Evolutionary conservation across 2,113 vertebrate genomes (phyloP).

Genomic region (Ictalurus punctatus): DNA sequence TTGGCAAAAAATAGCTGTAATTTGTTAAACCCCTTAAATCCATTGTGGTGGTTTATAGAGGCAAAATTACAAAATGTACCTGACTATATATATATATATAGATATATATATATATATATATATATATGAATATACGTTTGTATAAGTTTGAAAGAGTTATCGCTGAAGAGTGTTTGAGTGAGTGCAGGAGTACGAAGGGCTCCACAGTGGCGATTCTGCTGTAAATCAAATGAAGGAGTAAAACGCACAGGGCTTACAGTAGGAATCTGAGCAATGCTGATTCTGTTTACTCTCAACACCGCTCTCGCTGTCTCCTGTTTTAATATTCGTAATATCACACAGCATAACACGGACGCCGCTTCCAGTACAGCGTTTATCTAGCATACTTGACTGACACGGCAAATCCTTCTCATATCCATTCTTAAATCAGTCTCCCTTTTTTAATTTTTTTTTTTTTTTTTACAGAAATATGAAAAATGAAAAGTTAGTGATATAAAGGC

Average conservation of each 20-base stretch:
- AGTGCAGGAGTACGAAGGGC: constrained; percentile 34
- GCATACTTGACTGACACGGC: constrained; percentile 23
- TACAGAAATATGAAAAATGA: background rate
- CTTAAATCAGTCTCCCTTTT: constrained; percentile 20
- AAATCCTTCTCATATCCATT: constrained; percentile 22
- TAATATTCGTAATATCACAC: constrained; percentile 46
- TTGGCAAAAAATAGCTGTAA: too few relatives aligned
- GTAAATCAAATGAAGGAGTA: constrained; percentile 48
- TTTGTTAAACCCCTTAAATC: too few relatives aligned
- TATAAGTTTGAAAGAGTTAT: background rate
- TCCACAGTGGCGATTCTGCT: constrained; percentile 14
- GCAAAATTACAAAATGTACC: too few relatives aligned
- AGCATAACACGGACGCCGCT: background rate
- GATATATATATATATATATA: too few relatives aligned
- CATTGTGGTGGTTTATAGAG: too few relatives aligned
- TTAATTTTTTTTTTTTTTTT: background rate
- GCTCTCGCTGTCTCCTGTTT: constrained; percentile 48
- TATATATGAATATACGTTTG: background rate
- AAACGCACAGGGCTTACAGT: constrained; percentile 27
- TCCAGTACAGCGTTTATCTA: constrained; percentile 37
- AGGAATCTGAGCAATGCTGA: constrained; percentile 53
- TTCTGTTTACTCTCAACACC: constrained; percentile 50
- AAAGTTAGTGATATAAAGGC: background rate
- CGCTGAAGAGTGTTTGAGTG: background rate
- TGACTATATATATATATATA: too few relatives aligned